Base-by-base conservation (phyloP, 2,113 vertebrate species). In the Capreolus pygargus region DNA sequence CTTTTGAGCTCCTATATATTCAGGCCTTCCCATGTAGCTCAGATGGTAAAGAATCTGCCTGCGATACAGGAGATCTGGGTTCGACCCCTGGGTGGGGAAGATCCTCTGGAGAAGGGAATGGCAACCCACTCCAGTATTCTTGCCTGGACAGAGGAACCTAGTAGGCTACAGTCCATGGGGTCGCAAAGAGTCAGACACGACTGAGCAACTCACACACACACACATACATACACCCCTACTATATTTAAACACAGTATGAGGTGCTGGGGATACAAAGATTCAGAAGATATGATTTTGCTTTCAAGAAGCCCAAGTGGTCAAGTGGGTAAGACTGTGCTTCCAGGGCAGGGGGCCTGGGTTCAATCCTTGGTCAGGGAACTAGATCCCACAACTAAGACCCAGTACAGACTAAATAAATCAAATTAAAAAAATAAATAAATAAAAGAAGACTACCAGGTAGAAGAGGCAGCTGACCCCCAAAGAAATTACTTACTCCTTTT, bases 401-500 rank as follows among this genome's bases (percentile, higher is more conserved):
- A 25, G 11, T 43, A 76, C 70, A 76, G 23, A 2, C 23, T 76
- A 76, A 43, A 43, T 14, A 76, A 76, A 43, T 76, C 10, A 70
- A 76, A 27, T 14, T 25, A 0, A 25, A 74, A 39, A n/a, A 9
- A 19, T 9, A 0, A 25, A 74, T 23, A n/a, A 9, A 19, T 9
- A 39, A 9, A 33, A 43, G 86, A 85, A 92, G 30, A 17, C 82
- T 36, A 28, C 45, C 33, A 8, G 19, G 43, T 60, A 21, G 60
- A 74, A 12, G 87, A 78, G 45, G n/a, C 7, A 9, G 55, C 7
- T 74, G 60, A 45, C 19, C 58, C 43, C 50, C 0, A 45, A 39
- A 55, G 43, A 47, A 79, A 58, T 50, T 4, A 78, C 36, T 27
- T 21, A 15, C 6, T 57, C 54, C 8, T 88, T 30, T 13, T 21